Base-by-base conservation (phyloP, 1,140 invertebrate genomes). In the Euwallacea fornicatus region DNA sequence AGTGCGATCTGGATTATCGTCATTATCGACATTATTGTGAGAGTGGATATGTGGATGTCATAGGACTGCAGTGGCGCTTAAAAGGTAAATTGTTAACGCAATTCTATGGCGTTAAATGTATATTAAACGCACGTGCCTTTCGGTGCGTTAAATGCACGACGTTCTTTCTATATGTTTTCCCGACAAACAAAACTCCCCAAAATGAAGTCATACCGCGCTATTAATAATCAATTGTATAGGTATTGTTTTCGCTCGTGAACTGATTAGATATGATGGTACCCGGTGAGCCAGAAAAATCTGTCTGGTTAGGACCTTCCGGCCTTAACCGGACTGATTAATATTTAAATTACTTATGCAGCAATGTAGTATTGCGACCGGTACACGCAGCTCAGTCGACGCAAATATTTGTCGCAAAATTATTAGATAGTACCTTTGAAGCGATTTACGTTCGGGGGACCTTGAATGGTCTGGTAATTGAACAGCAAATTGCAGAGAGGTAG, bases 381-480 rank as follows among this genome's bases (percentile, higher is more conserved):
- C 46, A 50, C 13, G 46, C 21, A 33, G 46, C 13, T 10, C 46
- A 13, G 46, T 50, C 46, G 46, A 50, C 46, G 46, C 46, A 50
- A 50, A 50, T 50, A 50, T 50, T 50, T 50, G 46, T 50, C 46
- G 46, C 46, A 11, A 50, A 50, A 50, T 50, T 50, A 6, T 13
- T 50, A 50, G 46, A 50, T 50, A 50, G 46, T 50, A 50, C 46
- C 46, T 50, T 50, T 11, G 46, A 50, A 50, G 9, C 46, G 46
- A 11, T 50, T 50, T 10, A 6, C 13, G 46, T 50, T 50, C 13
- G 9, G 46, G 46, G 46, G 46, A 50, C 46, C 46, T 50, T 50
- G 46, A 50, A 50, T 50, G 46, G 46, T 50, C 13, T 50, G 46
- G 46, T 50, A 50, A 50, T 50, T 50, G 46, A 50, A 50, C 46